Conservation (phyloP, 2,113 vertebrate genomes). For the Odobenus rosmarus region DNA sequence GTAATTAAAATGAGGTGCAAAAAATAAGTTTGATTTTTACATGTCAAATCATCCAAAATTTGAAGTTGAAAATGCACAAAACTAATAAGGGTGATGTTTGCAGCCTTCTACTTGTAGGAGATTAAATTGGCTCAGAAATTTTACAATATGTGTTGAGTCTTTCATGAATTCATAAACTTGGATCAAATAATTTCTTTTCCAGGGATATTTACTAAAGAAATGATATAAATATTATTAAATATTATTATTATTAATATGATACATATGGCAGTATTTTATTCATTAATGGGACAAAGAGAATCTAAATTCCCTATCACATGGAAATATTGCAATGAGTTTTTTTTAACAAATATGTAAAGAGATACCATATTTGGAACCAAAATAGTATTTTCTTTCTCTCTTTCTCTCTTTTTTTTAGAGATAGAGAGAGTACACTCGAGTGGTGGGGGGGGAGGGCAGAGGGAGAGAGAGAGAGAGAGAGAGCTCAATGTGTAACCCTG, state of each 20-base stretch:
- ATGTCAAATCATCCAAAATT: background rate
- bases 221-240: background rate
- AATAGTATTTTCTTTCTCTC: background rate
- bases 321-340: background rate
- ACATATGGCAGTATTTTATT: background rate
- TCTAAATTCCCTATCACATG: background rate
- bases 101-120: background rate
- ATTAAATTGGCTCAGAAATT: background rate
- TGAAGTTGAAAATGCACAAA: background rate
- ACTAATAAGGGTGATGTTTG: background rate
- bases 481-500: background rate
- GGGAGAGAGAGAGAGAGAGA: background rate
- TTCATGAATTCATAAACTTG: background rate
- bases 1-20: background rate
- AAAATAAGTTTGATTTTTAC: background rate
- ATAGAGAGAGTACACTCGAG: background rate
- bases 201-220: background rate
- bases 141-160: background rate
- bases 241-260: background rate
- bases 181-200: slow-evolving; percentile 21
- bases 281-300: background rate
- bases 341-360: background rate
- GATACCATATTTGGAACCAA: background rate
- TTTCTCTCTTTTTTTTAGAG: background rate
- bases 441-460: background rate